phyloP scores from a whole-genome alignment of 2,797 vertebrate species.

The Enteromius mattozi region DNA sequence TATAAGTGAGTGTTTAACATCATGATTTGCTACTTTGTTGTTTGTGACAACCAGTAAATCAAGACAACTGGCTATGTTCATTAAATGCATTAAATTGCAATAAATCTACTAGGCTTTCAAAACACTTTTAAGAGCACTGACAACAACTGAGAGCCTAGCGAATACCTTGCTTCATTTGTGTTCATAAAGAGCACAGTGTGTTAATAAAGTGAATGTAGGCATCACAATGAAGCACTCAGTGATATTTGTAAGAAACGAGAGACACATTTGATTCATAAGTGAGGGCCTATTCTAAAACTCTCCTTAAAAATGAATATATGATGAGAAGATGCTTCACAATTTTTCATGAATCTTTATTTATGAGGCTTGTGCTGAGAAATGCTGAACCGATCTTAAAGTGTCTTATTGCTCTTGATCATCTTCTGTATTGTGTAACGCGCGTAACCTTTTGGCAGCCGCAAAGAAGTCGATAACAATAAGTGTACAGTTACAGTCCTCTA shows the following conservation, averaged over 20 bases:
- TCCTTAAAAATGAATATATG: conserved; percentile 14
- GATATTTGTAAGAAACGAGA: conserved; percentile 5
- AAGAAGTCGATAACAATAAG: conserved; percentile 61
- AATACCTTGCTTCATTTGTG: conserved; percentile 22
- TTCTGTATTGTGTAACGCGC: conserved; percentile 55
- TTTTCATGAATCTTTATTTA: conserved; percentile 1
- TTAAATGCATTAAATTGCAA: background rate
- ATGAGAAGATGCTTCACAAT: conserved; percentile 16
- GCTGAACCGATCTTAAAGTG: conserved; percentile 51
- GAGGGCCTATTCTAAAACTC: conserved; percentile 27
- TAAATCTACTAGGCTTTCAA: conserved; percentile 5
- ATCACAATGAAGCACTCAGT: conserved; percentile 21
- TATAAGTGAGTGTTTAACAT: background rate
- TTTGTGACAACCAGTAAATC: conserved; percentile 17
- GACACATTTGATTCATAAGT: conserved; percentile 30
- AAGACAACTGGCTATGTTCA: conserved; percentile 17
- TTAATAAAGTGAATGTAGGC: conserved; percentile 3
- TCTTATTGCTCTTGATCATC: conserved; percentile 60
- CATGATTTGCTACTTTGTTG: conserved; percentile 14
- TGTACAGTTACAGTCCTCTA: conserved; percentile 62
- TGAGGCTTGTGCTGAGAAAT: conserved; percentile 16
- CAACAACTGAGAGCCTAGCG: conserved; percentile 5
- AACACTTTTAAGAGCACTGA: conserved; percentile 18
- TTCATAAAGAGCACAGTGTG: background rate
- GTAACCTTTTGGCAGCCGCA: conserved; percentile 59